Evolutionary conservation across 1,140 invertebrate species (phyloP), one percentile per base, ranked within the genome.

Genomic region (Asobara japonica): DNA sequence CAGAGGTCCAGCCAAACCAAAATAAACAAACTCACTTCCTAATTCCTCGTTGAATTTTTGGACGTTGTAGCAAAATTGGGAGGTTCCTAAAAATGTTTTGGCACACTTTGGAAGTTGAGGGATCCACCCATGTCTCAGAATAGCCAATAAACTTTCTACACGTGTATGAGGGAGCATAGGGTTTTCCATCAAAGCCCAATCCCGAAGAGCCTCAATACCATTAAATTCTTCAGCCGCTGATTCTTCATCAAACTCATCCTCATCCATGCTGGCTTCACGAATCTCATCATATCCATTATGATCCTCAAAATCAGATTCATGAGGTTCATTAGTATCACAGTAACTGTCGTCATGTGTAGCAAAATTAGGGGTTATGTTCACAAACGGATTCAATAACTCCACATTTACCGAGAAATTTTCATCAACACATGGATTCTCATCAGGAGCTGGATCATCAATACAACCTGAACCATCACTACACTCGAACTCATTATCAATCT

Each of bases 151-250:
- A 64, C 68, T n/a, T 13, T 51, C 67, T 29, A 78, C 31, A 65
- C 74, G 71, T 60, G 30, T 31, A 11, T 72, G 68, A 51, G 75
- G 71, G 33, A 76, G 69, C 13, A 7, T 67, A 31, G 7, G 48
- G 20, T 71, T 41, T 11, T 70, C 51, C 2, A 66, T 45, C 3
- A 76, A 13, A 48, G 75, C 75, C 71, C 73, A 76, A 20, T 74
- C 30, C 31, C 36, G 30, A 38, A 78, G 65, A 73, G 72, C 36
- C 18, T 73, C 73, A 45, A 33, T 27, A 31, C 60, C 41, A n/a
- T 45, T 45, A n/a, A 8, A 45, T n/a, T 45, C 41, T 45, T 45
- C 6, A 45, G n/a, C n/a, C 3, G 6, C 41, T n/a, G 8, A 10
- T 8, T 8, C 6, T n/a, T 45, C 8, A 3, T 10, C 41, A n/a